Evolutionary conservation across 92 coral and sea anemone genomes (phyloP).

Genomic region (Montipora capitata): DNA sequence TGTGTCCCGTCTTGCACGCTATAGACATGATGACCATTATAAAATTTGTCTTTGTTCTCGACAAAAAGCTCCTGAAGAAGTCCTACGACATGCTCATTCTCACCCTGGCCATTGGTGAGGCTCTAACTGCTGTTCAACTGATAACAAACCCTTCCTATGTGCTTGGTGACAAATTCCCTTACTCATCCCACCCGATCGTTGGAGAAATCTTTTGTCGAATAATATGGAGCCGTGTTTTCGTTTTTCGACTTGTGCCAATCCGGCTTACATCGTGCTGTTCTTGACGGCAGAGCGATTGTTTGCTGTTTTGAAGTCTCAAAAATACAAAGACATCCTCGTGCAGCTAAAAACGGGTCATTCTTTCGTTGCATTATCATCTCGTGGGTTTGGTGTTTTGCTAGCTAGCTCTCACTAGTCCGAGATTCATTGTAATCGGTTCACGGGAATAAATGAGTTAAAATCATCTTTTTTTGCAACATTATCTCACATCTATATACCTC

Average conservation of each 20-base stretch:
- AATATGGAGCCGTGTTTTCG: constrained; percentile 76
- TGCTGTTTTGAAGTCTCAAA: constrained; percentile 83
- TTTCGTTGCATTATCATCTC: constrained; percentile 51
- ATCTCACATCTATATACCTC: too few species aligned
- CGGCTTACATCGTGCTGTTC: constrained; percentile 77
- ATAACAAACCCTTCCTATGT: constrained; percentile 40
- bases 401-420: neutral
- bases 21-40: constrained; percentile 18
- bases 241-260: constrained; percentile 75
- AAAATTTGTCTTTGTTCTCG: constrained; percentile 20
- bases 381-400: constrained; percentile 74
- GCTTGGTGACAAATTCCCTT: constrained; percentile 48
- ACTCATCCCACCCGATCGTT: constrained; percentile 22
- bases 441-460: too few species aligned
- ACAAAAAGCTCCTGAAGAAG: constrained; percentile 27
- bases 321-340: constrained; percentile 59
- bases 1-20: neutral
- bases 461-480: too few species aligned
- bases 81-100: constrained; percentile 29
- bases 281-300: constrained; percentile 93
- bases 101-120: constrained; percentile 38
- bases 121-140: constrained; percentile 11
- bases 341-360: constrained; percentile 51
- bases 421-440: neutral
- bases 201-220: constrained; percentile 82